Conservation (phyloP, 2,888 invertebrate species). For the Eretmocerus hayati region DNA sequence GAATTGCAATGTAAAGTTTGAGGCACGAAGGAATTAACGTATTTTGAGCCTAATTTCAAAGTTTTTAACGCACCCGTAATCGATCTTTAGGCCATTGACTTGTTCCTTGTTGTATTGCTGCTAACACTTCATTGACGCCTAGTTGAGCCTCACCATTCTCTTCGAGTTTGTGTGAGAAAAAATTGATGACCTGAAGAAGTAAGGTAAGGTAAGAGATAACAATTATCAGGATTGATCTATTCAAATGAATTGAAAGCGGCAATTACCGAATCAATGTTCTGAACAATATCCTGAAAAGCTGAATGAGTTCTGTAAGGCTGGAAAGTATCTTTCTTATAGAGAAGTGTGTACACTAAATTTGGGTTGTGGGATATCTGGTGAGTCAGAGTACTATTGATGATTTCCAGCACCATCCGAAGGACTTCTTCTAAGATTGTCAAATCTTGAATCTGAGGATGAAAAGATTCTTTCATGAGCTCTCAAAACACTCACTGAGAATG, state of each 20-base stretch:
- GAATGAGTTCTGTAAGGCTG: conserved; percentile 79
- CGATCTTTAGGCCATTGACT: conserved; percentile 92
- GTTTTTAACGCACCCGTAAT: conserved; percentile 71
- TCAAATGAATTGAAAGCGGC: conserved; percentile 20
- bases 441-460: conserved; percentile 66
- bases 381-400: conserved; percentile 89
- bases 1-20: conserved; percentile 18
- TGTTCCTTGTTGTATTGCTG: conserved; percentile 84
- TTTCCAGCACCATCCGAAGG: conserved; percentile 91
- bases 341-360: conserved; percentile 88
- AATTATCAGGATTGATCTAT: not conserved
- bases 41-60: too few relatives aligned
- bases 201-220: too few relatives aligned
- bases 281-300: conserved; percentile 86
- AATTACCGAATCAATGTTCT: conserved; percentile 86
- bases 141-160: conserved; percentile 54
- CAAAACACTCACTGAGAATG: conserved; percentile 1
- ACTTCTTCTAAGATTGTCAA: conserved; percentile 92
- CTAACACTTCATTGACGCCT: conserved; percentile 80
- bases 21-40: too few relatives aligned
- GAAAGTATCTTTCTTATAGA: conserved; percentile 89
- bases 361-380: conserved; percentile 82
- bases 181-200: conserved; percentile 58
- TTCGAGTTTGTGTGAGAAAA: conserved; percentile 61
- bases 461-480: too few relatives aligned